phyloP scores from a whole-genome alignment of 2,888 invertebrate species.

The Lobophora halterata region DNA sequence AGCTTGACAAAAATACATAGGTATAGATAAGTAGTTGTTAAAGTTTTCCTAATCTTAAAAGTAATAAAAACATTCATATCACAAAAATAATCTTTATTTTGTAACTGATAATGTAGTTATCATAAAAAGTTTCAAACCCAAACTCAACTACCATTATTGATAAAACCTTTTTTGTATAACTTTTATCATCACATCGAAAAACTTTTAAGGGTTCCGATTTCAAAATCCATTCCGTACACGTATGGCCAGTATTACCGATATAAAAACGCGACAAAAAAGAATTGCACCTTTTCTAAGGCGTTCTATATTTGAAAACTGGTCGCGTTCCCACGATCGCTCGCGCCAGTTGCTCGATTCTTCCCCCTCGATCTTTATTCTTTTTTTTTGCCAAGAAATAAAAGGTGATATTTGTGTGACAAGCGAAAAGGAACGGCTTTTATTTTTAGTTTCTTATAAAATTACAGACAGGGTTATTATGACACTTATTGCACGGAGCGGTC shows the following conservation, averaged over 20 bases:
- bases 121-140: constrained; percentile 11
- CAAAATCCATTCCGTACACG: constrained; percentile 55
- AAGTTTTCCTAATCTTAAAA: no score
- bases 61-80: no score
- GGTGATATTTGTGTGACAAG: constrained; percentile 64
- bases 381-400: constrained; percentile 57
- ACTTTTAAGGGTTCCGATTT: constrained; percentile 56
- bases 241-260: constrained; percentile 56
- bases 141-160: constrained; percentile 15
- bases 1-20: no score
- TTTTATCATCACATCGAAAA: constrained; percentile 33
- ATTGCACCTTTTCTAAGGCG: constrained; percentile 79
- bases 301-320: constrained; percentile 75
- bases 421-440: constrained; percentile 46
- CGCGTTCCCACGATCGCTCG: constrained; percentile 78
- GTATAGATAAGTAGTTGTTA: no score
- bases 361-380: constrained; percentile 62
- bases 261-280: constrained; percentile 66
- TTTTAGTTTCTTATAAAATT: constrained; percentile 30
- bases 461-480: constrained; percentile 10
- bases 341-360: constrained; percentile 76
- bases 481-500: no score
- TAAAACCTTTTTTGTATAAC: constrained; percentile 22
- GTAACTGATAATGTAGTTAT: constrained; percentile 4
- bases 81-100: constrained; percentile 3